Conservation (phyloP, 2,797 vertebrate species). For the Sebastes cheni region DNA sequence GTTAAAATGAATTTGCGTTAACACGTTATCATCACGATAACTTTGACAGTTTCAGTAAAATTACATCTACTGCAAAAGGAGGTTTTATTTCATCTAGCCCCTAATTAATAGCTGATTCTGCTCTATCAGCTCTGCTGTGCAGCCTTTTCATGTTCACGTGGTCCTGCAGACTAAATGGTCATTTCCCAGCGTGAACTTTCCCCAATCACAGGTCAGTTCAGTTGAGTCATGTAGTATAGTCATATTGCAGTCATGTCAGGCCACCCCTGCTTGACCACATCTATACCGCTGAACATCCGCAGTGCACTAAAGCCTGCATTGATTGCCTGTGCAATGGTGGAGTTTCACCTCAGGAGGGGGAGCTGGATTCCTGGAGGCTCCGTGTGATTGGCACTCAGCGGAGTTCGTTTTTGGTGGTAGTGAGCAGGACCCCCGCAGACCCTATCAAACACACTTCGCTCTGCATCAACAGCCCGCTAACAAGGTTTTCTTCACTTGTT, state of each 20-base stretch:
- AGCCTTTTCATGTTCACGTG: not conserved
- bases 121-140: too few species aligned
- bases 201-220: not conserved
- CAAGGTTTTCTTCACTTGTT: constrained; percentile 12
- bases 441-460: constrained; percentile 34
- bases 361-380: constrained; percentile 15
- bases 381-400: constrained; percentile 40
- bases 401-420: not conserved
- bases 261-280: not conserved
- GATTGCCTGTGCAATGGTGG: constrained; percentile 13
- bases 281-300: not conserved
- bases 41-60: not conserved
- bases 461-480: constrained; percentile 7
- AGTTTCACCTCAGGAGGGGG: constrained; percentile 4
- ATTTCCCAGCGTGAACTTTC: not conserved
- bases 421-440: constrained; percentile 26
- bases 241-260: not conserved
- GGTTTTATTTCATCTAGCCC: too few species aligned
- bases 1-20: not conserved
- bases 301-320: constrained; percentile 15
- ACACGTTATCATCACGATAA: too few species aligned
- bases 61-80: not conserved
- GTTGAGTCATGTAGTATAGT: not conserved
- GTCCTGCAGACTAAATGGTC: not conserved
- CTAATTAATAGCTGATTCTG: not conserved